Conservation (phyloP, 2,797 vertebrate genomes). For the Enteromius radiatus region DNA sequence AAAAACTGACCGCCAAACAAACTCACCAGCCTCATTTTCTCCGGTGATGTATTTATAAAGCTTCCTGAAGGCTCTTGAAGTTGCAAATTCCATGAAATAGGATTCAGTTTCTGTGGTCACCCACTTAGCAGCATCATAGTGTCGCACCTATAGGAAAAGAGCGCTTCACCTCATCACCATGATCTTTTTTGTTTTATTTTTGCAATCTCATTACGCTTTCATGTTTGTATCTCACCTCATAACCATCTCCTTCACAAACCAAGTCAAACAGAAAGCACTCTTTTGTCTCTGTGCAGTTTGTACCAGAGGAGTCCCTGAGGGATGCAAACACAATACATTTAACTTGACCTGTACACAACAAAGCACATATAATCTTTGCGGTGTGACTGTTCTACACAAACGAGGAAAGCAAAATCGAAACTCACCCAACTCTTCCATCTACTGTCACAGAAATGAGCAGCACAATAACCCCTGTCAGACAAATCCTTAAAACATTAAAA, state of each 20-base stretch:
- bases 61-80: conserved; percentile 61
- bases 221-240: conserved; percentile 69
- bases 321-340: conserved; percentile 24
- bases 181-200: neutral
- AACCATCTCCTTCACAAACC: conserved; percentile 63
- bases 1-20: neutral
- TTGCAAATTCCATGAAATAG: conserved; percentile 62
- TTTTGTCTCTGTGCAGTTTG: conserved; percentile 70
- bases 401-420: neutral
- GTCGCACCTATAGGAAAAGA: conserved; percentile 70
- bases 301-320: conserved; percentile 66
- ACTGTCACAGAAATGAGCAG: conserved; percentile 69
- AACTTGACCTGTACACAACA: neutral
- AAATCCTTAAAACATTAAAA: conserved; percentile 67
- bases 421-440: conserved; percentile 76
- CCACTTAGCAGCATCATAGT: conserved; percentile 73
- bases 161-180: neutral
- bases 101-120: conserved; percentile 64
- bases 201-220: neutral
- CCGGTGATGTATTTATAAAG: conserved; percentile 76
- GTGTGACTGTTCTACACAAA: neutral
- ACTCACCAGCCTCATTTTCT: conserved; percentile 67
- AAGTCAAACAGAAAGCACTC: conserved; percentile 73
- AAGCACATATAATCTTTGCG: neutral
- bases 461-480: conserved; percentile 65